Evolutionary conservation across 2,888 invertebrate species (phyloP), one percentile per base, ranked within the genome.

Genomic region (Disparrhopalites patrizii): DNA sequence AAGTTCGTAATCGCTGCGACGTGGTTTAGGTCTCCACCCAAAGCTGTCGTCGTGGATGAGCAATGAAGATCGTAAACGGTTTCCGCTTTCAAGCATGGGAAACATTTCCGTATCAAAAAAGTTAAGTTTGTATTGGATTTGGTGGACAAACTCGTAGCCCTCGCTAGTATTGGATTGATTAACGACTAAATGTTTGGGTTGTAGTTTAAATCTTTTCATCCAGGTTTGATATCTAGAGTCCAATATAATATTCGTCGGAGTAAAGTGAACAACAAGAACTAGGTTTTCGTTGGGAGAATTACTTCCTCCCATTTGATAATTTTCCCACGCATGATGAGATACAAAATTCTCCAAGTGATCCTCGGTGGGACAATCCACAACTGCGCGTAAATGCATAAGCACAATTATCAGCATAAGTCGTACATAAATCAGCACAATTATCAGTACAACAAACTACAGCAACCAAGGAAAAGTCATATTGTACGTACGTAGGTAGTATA

Each of bases 51-150:
- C 47, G 25, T 47, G 25, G 5, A 23, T 25, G 10, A 47, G 13
- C 3, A 47, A 25, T 3, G 20, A 7, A 23, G 47, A 47, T 8
- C 62, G 30, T 23, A 20, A 2, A 0, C 81, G 80, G 27, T 27
- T n/a, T 25, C 84, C 83, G 73, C 85, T 85, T 43, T 82, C 82
- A 1, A 95, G 80, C 28, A 89, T 77, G 0, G 95, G 94, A 80
- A 95, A 96, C 73, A 95, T 85, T 10, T 83, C 81, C 0, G 85
- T 80, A 76, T 90, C 86, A 1, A 96, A 77, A 27, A 91, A 81
- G 79, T 93, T 88, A 38, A 96, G 81, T 79, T 89, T 88, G 77
- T 89, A 84, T 77, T 95, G 94, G 8, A 91, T 86, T 47, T 87
- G 82, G 79, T 93, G 90, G 3, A 90, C 86, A 0, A 91, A 87